These are phyloP conservation scores for Procavia capensis DNA, from an alignment of 2,113 vertebrate species.

Conservation along the genomic window DNA sequence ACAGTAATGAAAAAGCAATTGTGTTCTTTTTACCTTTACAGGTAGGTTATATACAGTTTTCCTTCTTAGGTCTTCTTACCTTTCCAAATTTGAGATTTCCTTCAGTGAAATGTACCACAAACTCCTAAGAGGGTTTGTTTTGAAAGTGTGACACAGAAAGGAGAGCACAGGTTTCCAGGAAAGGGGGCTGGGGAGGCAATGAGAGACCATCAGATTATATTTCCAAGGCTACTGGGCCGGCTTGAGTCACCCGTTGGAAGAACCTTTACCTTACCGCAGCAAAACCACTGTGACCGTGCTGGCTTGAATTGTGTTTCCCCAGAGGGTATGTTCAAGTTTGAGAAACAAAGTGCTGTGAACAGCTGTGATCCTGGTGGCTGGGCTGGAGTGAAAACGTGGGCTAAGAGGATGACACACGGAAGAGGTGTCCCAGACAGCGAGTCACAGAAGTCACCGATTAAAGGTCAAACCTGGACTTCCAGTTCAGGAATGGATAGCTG, in stretches of 20 bases:
- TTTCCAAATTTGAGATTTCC: constrained; percentile 3
- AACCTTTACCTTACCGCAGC: not conserved
- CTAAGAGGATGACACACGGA: not conserved
- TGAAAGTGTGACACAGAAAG: not conserved
- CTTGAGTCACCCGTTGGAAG: not conserved
- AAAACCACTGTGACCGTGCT: not conserved
- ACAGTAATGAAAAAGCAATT: not conserved
- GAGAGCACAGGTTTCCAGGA: not conserved
- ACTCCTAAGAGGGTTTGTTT: not conserved
- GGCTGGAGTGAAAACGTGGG: not conserved
- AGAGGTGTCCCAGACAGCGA: too few species aligned
- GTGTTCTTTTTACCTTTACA: not conserved
- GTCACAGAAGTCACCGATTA: not conserved
- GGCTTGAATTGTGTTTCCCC: not conserved
- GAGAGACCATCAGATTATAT: not conserved
- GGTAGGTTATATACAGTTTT: too few species aligned
- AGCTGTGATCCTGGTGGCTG: not conserved
- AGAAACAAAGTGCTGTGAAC: not conserved
- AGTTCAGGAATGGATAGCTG: not conserved
- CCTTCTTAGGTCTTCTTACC: not conserved
- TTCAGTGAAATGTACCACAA: not conserved
- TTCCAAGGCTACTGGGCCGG: not conserved
- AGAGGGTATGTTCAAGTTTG: not conserved
- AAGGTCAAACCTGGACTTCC: not conserved
- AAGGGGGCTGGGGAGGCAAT: not conserved